Evolutionary conservation across 2,797 vertebrate species (phyloP).

Genomic region (Manis javanica): DNA sequence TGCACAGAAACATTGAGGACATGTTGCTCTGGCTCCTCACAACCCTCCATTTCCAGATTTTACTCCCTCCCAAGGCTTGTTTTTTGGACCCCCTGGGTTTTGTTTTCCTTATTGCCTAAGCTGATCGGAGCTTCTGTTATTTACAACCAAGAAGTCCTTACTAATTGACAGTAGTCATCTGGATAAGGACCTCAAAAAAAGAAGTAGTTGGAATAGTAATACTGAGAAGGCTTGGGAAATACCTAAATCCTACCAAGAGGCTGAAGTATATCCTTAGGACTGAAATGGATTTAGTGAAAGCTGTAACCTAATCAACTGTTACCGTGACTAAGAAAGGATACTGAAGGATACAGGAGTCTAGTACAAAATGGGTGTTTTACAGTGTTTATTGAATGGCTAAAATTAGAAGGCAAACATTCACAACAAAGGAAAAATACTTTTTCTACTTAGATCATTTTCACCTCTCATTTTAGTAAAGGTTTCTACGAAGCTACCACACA

Average conservation of each 20-base stretch:
- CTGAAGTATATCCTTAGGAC: conserved; percentile 2
- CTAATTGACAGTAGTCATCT: not conserved
- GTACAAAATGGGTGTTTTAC: not conserved
- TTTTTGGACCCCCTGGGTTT: not conserved
- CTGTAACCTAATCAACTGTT: not conserved
- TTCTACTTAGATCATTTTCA: not conserved
- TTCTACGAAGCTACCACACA: not conserved
- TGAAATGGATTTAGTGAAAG: conserved; percentile 37
- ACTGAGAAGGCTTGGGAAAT: conserved; percentile 15
- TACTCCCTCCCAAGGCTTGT: not conserved
- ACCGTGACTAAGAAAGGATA: not conserved
- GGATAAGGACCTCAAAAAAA: not conserved
- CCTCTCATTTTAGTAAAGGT: not conserved
- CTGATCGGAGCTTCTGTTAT: not conserved
- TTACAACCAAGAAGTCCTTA: not conserved
- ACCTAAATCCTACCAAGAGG: conserved; percentile 39
- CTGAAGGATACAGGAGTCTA: not conserved
- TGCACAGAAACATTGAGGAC: not conserved
- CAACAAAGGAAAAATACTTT: not conserved
- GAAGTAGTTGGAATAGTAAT: conserved; percentile 17
- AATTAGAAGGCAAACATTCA: not conserved
- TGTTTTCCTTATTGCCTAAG: not conserved
- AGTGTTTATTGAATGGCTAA: not conserved
- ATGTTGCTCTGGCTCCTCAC: not conserved
- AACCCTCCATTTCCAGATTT: not conserved